Conservation (phyloP, 1,140 invertebrate genomes). For the Cecropterus lyciades region DNA sequence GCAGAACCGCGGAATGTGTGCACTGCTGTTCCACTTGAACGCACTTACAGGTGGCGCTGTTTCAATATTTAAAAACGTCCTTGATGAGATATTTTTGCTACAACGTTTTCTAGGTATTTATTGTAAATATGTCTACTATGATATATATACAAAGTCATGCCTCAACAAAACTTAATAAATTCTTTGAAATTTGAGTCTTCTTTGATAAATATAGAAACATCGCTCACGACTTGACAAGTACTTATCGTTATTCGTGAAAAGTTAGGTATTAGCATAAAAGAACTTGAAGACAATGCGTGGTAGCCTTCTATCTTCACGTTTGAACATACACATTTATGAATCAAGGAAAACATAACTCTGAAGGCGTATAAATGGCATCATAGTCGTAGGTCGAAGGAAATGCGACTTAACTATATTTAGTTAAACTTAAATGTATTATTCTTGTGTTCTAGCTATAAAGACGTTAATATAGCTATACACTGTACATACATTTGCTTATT, state of each 20-base stretch:
- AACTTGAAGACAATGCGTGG: slow-evolving; percentile 9
- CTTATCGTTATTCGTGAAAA: background rate
- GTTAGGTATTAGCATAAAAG: slow-evolving; percentile 2
- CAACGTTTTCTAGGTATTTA: no score
- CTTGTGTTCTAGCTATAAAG: no score
- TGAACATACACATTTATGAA: slow-evolving; percentile 27
- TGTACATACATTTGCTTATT: no score
- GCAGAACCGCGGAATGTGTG: slow-evolving; percentile 24
- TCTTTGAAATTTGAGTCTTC: no score
- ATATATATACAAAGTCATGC: background rate
- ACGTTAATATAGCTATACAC: no score
- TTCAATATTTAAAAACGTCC: background rate
- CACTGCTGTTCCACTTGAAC: slow-evolving; percentile 22
- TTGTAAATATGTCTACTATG: no score
- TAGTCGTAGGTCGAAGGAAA: slow-evolving; percentile 23
- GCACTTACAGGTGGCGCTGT: slow-evolving; percentile 3
- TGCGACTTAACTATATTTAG: slow-evolving; percentile 10
- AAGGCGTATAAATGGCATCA: slow-evolving; percentile 31
- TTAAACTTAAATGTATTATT: slow-evolving; percentile 1
- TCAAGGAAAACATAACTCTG: slow-evolving; percentile 23
- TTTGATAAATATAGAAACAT: background rate
- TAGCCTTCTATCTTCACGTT: slow-evolving; percentile 25
- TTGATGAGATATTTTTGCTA: no score
- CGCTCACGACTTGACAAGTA: background rate
- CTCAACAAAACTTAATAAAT: background rate